phyloP scores from a whole-genome alignment of 2,888 invertebrate species.

The Onchidella celtica region DNA sequence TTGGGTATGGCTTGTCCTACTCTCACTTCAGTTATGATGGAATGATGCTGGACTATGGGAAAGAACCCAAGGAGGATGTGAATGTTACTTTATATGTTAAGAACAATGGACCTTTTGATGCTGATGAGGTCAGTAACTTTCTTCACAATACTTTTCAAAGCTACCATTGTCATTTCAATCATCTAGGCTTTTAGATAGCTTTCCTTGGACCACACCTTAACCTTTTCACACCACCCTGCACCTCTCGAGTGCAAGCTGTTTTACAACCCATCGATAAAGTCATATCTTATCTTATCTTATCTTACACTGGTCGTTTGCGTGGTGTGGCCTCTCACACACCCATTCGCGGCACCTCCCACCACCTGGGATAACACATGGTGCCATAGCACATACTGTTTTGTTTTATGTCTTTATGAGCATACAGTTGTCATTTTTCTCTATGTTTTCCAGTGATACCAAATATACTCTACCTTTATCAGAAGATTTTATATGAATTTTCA shows the following conservation, averaged over 20 bases:
- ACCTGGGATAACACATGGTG: too few species aligned
- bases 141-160: neutral
- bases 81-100: conserved; percentile 60
- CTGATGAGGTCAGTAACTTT: conserved; percentile 75
- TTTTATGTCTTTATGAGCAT: too few species aligned
- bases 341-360: too few species aligned
- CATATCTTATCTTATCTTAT: neutral
- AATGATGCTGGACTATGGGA: conserved; percentile 20
- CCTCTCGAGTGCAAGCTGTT: too few species aligned
- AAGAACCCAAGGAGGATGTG: conserved; percentile 62
- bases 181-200: too few species aligned
- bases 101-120: conserved; percentile 67
- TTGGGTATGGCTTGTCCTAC: conserved; percentile 70
- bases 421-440: too few species aligned
- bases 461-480: too few species aligned
- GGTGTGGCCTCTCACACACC: too few species aligned
- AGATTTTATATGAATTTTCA: too few species aligned
- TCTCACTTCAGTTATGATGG: conserved; percentile 54
- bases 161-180: neutral
- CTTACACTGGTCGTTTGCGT: neutral
- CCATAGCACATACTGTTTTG: too few species aligned
- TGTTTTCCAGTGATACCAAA: too few species aligned
- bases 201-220: neutral
- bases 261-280: neutral
- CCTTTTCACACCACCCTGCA: too few species aligned